Percentiles rank a stretch among this genome's conserved stretches.
These are phyloP conservation scores for Ahaetulla prasina DNA, from an alignment of 2,113 vertebrate genomes.

Conservation along the genomic window DNA sequence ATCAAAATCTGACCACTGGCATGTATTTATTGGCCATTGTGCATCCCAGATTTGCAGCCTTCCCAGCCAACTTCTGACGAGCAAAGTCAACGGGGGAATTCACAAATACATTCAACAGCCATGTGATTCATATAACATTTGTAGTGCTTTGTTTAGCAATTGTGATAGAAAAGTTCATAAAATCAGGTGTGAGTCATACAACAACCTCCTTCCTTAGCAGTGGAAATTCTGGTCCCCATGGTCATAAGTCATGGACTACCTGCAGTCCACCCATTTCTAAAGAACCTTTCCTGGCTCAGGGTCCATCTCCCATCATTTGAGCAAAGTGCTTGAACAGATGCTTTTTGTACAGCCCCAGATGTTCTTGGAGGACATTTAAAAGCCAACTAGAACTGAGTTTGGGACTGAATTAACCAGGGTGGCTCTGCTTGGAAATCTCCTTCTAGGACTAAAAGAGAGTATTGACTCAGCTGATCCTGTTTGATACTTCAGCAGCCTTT, in stretches of 20 bases:
- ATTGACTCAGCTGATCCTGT: not conserved
- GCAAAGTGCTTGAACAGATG: not conserved
- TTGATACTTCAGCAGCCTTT: not conserved
- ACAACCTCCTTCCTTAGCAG: too few relatives aligned
- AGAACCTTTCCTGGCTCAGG: not conserved
- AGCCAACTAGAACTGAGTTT: not conserved
- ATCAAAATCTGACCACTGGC: not conserved
- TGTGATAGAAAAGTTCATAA: too few relatives aligned
- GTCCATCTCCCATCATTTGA: not conserved
- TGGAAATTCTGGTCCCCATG: too few relatives aligned
- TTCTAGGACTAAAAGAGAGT: not conserved
- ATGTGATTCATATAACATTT: not conserved
- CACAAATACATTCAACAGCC: not conserved
- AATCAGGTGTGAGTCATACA: too few relatives aligned
- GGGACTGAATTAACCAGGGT: not conserved
- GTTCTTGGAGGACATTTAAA: not conserved
- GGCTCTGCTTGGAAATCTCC: not conserved
- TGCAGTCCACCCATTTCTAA: not conserved
- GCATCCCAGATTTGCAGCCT: not conserved
- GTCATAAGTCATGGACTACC: too few relatives aligned
- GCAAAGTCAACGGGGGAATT: too few relatives aligned
- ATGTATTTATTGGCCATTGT: not conserved
- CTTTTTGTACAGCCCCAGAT: not conserved
- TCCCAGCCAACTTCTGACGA: not conserved
- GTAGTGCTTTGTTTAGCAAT: not conserved